A percentile compares a stretch with the other conserved stretches of the same genome.
Conservation (phyloP, 1,140 invertebrate species). For the Plectrocnemia conspersa region DNA sequence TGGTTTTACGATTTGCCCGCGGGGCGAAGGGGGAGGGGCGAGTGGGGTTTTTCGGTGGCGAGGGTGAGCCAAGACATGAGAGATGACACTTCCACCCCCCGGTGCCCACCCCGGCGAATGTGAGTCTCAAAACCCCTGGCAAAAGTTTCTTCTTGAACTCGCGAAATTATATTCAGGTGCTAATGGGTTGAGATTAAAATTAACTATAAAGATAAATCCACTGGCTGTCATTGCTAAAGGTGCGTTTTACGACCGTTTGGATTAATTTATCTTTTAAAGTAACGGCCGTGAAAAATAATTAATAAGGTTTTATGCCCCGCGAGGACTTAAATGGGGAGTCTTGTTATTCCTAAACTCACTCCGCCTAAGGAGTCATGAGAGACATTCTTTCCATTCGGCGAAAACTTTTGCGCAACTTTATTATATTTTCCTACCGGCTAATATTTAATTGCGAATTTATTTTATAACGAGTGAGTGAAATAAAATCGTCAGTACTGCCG, state of each 20-base stretch:
- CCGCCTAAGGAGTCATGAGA: constrained; percentile 24
- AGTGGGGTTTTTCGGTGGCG: background rate
- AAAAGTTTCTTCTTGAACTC: constrained; percentile 34
- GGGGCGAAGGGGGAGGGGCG: constrained; percentile 3
- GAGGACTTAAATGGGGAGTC: constrained; percentile 30
- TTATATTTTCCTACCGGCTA: constrained; percentile 23
- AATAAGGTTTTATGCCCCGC: constrained; percentile 34
- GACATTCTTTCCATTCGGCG: constrained; percentile 20
- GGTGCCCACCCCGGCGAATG: constrained; percentile 13
- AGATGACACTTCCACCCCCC: constrained; percentile 28
- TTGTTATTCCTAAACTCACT: constrained; percentile 22
- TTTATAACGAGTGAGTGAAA: constrained; percentile 7
- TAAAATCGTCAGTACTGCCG: background rate
- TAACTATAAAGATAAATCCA: constrained; percentile 35
- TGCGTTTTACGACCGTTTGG: constrained; percentile 36
- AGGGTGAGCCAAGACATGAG: constrained; percentile 25
- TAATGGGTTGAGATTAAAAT: constrained; percentile 37
- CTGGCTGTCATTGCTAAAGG: constrained; percentile 33
- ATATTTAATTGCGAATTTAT: constrained; percentile 17
- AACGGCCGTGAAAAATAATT: constrained; percentile 36
- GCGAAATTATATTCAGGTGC: constrained; percentile 36
- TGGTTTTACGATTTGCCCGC: constrained; percentile 35
- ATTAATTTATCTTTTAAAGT: constrained; percentile 36
- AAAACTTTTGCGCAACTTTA: constrained; percentile 20
- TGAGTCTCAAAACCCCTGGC: constrained; percentile 26